These are phyloP conservation scores for Melipona quadrifasciata DNA, from an alignment of 1,140 invertebrate genomes.

Conservation along the genomic window DNA sequence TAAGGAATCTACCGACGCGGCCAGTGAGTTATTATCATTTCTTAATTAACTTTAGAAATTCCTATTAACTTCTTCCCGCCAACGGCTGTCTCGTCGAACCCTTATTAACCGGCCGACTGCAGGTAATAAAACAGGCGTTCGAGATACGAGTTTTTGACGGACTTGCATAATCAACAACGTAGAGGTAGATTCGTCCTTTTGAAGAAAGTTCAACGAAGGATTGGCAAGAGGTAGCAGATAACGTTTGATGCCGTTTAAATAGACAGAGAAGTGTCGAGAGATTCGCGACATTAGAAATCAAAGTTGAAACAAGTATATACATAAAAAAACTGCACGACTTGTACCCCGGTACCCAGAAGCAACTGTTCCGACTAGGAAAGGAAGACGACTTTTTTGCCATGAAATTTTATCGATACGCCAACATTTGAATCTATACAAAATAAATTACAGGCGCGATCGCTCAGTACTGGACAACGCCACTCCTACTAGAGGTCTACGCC, in stretches of 20 bases:
- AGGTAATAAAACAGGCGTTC: slow-evolving; percentile 6
- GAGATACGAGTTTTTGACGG: slow-evolving; percentile 3
- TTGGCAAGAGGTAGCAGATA: not conserved
- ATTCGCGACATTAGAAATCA: not conserved
- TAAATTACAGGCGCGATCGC: too few relatives aligned
- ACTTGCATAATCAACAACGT: not conserved
- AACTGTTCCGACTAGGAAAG: too few relatives aligned
- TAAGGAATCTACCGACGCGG: slow-evolving; percentile 1
- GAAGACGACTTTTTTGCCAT: too few relatives aligned
- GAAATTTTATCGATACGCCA: too few relatives aligned
- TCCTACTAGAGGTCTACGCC: too few relatives aligned
- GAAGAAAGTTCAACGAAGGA: too few relatives aligned
- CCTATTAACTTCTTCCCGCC: slow-evolving; percentile 47
- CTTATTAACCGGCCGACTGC: slow-evolving; percentile 14
- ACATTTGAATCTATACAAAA: too few relatives aligned
- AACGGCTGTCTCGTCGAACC: not conserved
- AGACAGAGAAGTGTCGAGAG: not conserved
- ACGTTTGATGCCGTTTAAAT: not conserved
- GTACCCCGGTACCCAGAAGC: too few relatives aligned
- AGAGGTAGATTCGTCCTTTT: not conserved
- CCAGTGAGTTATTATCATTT: slow-evolving; percentile 54
- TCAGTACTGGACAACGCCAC: too few relatives aligned
- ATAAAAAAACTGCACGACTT: too few relatives aligned
- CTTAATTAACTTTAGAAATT: slow-evolving; percentile 40
- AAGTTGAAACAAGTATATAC: too few relatives aligned